phyloP scores from a whole-genome alignment of 1,140 invertebrate genomes.

The Samia ricini region DNA sequence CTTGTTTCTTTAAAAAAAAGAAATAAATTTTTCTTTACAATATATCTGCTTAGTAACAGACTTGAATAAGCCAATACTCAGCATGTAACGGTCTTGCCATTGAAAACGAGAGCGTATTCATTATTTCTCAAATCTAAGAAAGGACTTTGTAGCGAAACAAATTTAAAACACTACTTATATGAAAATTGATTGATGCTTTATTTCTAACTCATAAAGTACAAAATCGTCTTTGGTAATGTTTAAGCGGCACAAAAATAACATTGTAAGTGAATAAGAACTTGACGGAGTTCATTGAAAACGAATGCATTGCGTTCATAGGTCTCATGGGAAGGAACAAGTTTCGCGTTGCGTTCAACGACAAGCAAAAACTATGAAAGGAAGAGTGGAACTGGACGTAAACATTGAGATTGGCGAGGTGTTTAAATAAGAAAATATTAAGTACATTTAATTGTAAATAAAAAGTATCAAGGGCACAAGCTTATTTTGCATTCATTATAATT shows the following conservation, averaged over 20 bases:
- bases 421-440: background rate
- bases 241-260: slow-evolving; percentile 11
- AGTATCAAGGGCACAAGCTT: background rate
- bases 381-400: slow-evolving; percentile 50
- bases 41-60: slow-evolving; percentile 8
- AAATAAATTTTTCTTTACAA: background rate
- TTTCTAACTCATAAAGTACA: slow-evolving; percentile 9
- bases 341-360: slow-evolving; percentile 49
- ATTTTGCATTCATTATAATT: background rate
- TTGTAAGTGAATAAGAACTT: slow-evolving; percentile 36
- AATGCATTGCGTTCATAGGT: slow-evolving; percentile 54
- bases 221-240: slow-evolving; percentile 11
- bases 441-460: background rate
- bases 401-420: too few species aligned
- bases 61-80: slow-evolving; percentile 10
- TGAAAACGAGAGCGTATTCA: slow-evolving; percentile 35
- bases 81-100: slow-evolving; percentile 59
- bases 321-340: slow-evolving; percentile 54
- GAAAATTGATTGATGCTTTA: background rate
- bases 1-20: background rate
- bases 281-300: slow-evolving; percentile 63
- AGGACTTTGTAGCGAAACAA: slow-evolving; percentile 36
- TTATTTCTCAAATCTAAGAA: slow-evolving; percentile 19
- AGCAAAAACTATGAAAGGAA: slow-evolving; percentile 62
- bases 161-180: background rate